These are phyloP conservation scores for Oscheius myriophilus DNA, from an alignment of 2,888 invertebrate species.

Conservation along the genomic window DNA sequence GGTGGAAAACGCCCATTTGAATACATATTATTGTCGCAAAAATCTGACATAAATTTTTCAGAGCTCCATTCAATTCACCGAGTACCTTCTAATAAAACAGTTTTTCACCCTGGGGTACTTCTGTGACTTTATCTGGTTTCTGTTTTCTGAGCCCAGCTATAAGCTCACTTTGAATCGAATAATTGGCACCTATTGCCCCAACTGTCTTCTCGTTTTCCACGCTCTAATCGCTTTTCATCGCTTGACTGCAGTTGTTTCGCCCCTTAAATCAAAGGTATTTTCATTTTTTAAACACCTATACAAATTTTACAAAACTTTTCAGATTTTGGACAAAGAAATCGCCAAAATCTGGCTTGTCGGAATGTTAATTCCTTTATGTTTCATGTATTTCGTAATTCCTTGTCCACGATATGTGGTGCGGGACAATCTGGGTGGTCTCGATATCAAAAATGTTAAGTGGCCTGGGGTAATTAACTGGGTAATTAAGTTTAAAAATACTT, in stretches of 20 bases:
- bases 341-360: conserved; percentile 24
- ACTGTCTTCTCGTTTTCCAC: conserved; percentile 40
- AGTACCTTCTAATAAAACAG: conserved; percentile 9
- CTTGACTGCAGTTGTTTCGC: conserved; percentile 30
- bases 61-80: conserved; percentile 13
- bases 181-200: conserved; percentile 41
- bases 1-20: too few species aligned
- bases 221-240: conserved; percentile 36
- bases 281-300: too few species aligned
- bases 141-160: conserved; percentile 35
- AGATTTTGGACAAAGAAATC: conserved; percentile 37
- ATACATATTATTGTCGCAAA: too few species aligned
- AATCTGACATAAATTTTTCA: too few species aligned
- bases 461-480: not conserved
- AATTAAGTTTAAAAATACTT: not conserved
- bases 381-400: conserved; percentile 43
- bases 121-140: conserved; percentile 32
- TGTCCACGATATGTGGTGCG: conserved; percentile 3
- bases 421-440: conserved; percentile 5
- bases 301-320: conserved; percentile 4
- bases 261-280: conserved; percentile 33
- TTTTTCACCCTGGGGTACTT: conserved; percentile 31
- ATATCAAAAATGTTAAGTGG: conserved; percentile 5
- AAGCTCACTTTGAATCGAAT: conserved; percentile 36
- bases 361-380: conserved; percentile 31